Base-by-base conservation (phyloP, 2,113 vertebrate genomes). In the Coracopsis vasa region DNA sequence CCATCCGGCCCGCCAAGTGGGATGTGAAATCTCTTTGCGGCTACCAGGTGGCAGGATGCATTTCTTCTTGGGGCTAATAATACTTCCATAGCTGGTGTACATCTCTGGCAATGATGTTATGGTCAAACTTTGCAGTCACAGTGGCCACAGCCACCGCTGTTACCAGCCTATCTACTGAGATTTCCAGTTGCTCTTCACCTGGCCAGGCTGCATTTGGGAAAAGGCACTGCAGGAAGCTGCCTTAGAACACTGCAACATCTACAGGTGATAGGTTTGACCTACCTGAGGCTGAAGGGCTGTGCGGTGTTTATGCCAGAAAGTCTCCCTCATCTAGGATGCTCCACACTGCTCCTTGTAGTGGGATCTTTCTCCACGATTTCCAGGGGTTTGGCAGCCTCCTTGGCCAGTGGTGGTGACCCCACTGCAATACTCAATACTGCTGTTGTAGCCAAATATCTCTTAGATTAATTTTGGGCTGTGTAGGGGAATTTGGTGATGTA, bases 371-470 rank as follows among this genome's bases (percentile, higher is more conserved):
- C 29, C 51, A 58, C 21, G 9, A 14, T 44, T 95, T 79, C 35
- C 23, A 71, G 44, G 39, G 33, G 31, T 64, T 85, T 71, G 61
- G 23, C 39, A 85, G 21, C 65, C 15, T 87, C 14, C 33, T 67
- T 25, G 37, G 23, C 47, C 8, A 7, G 29, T 2, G 2, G 31
- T 1, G 5, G 37, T 72, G 47, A 72, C n/a, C 24, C 51, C 0
- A 1, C 58, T 54, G 66, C 41, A 33, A 28, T 24, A 2, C 11
- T 45, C 3, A 0, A 24, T 71, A 11, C 7, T 45, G 67, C 29
- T 42, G 14, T 48, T 61, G 12, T 41, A 92, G 54, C 23, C 31
- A 45, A 64, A 58, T 67, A 39, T 13, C 21, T 78, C 54, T 58
- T 28, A 16, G 14, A 74, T 33, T 25, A 37, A n/a, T 50, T 77